Percentiles rank a stretch among this genome's conserved stretches.
Evolutionary conservation across 2,113 vertebrate species (phyloP).

Genomic region (Solea senegalensis): DNA sequence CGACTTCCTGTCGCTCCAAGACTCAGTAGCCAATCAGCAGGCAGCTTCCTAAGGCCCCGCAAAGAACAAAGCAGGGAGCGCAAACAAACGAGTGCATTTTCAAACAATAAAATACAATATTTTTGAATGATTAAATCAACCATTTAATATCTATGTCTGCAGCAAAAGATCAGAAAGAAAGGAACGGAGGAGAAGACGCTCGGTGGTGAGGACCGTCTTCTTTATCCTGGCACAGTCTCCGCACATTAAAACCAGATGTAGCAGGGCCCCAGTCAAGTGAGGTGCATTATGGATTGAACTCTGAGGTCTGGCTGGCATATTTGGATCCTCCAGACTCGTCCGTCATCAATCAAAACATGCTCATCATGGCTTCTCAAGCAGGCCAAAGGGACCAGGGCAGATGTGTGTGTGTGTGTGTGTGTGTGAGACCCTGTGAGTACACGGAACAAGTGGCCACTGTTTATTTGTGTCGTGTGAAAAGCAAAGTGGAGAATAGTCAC

Average conservation of each 20-base stretch:
- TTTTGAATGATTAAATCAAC: too few species aligned
- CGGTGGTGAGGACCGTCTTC: slow-evolving; percentile 12
- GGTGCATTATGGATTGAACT: slow-evolving; percentile 50
- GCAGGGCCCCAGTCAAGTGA: slow-evolving; percentile 42
- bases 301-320: slow-evolving; percentile 62
- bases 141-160: slow-evolving; percentile 7
- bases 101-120: too few species aligned
- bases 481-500: slow-evolving; percentile 69
- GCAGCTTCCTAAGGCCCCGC: too few species aligned
- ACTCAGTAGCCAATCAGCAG: too few species aligned
- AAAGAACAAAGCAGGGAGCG: too few species aligned
- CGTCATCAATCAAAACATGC: slow-evolving; percentile 47
- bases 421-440: slow-evolving; percentile 19
- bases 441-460: slow-evolving; percentile 43
- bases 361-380: slow-evolving; percentile 22
- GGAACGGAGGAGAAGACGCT: slow-evolving; percentile 4
- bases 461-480: slow-evolving; percentile 63
- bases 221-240: slow-evolving; percentile 38
- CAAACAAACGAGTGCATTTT: too few species aligned
- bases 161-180: neutral
- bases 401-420: neutral
- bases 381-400: slow-evolving; percentile 13
- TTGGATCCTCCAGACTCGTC: slow-evolving; percentile 63
- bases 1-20: too few species aligned
- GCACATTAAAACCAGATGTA: slow-evolving; percentile 78